A percentile compares a stretch with the other conserved stretches of the same genome.
These are phyloP conservation scores for Apotomis turbidana DNA, from an alignment of 2,888 invertebrate species.

Conservation along the genomic window DNA sequence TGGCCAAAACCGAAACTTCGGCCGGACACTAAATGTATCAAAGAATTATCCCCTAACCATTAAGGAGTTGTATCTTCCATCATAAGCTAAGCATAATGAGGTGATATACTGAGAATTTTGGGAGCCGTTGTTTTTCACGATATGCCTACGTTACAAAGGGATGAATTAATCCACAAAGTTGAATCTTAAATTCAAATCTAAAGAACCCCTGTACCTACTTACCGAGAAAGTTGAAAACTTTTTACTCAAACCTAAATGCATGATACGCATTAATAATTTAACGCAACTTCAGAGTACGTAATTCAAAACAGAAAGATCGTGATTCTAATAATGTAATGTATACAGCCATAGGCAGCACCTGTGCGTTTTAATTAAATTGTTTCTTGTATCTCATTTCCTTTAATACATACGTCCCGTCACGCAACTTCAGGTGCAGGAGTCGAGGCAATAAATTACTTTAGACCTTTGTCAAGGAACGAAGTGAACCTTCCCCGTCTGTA, in stretches of 20 bases:
- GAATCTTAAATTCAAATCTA: conserved; percentile 11
- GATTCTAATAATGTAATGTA: background rate
- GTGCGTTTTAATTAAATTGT: conserved; percentile 27
- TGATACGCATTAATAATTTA: background rate
- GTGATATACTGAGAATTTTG: no score
- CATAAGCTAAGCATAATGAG: no score
- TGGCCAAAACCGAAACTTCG: no score
- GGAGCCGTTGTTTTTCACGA: no score
- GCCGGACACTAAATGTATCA: no score
- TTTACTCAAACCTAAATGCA: background rate
- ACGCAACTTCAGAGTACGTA: background rate
- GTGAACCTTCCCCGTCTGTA: background rate
- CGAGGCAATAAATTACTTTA: conserved; percentile 32
- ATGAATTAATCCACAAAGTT: background rate
- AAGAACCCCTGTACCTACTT: background rate
- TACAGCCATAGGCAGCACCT: conserved; percentile 21
- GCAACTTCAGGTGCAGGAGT: conserved; percentile 10
- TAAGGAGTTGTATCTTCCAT: no score
- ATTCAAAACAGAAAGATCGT: background rate
- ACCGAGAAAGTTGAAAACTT: conserved; percentile 7
- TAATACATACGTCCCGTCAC: conserved; percentile 12
- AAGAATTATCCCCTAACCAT: no score
- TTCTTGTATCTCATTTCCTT: conserved; percentile 15
- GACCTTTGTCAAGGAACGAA: conserved; percentile 30
- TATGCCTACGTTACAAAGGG: no score